Evolutionary conservation across 2,797 vertebrate species (phyloP).

Genomic region (Meriones psammophilus): DNA sequence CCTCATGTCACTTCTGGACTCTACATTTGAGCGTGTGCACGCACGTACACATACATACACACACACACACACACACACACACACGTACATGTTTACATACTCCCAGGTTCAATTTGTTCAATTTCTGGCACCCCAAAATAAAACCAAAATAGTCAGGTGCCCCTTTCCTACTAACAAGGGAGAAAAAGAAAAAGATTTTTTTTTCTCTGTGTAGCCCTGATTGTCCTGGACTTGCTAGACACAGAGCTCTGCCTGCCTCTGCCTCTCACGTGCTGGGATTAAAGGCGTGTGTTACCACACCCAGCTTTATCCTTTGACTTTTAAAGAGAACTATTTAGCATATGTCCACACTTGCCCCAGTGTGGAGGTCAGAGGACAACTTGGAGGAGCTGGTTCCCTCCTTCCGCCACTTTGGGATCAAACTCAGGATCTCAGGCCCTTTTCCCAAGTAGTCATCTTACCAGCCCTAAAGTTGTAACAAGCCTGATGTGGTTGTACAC

Average conservation of each 20-base stretch:
- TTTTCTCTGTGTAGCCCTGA: neutral
- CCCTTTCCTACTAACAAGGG: neutral
- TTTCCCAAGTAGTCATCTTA: neutral
- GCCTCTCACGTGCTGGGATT: neutral
- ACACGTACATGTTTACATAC: no score
- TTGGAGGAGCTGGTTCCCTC: neutral
- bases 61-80: neutral
- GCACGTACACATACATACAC: neutral
- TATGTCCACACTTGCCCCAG: neutral
- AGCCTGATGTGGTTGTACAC: no score
- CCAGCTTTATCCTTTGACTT: neutral
- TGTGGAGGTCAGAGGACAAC: neutral
- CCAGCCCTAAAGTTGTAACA: neutral
- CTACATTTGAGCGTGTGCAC: neutral
- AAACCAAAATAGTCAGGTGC: neutral
- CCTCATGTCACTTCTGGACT: neutral
- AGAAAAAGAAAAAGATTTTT: neutral
- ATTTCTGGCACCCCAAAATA: neutral
- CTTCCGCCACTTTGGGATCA: no score
- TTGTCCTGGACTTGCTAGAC: neutral
- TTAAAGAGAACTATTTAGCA: neutral
- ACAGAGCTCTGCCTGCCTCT: neutral
- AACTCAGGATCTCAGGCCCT: neutral
- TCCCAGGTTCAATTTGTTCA: neutral
- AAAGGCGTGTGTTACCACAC: fast-evolving